phyloP scores from a whole-genome alignment of 1,140 invertebrate species.

The Cryptotermes secundus region DNA sequence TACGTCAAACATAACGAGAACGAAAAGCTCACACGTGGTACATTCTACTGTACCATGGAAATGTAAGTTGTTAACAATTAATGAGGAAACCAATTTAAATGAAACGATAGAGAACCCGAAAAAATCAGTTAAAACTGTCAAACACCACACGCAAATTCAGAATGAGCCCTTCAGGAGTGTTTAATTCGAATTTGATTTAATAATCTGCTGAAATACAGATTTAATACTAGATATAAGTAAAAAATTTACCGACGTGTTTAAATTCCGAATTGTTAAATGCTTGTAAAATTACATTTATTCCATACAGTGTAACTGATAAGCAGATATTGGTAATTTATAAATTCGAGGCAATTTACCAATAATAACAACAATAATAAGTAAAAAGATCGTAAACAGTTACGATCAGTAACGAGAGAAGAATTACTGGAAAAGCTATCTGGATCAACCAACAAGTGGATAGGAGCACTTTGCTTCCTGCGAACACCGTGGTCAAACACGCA shows the following conservation, averaged over 20 bases:
- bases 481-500: conserved; percentile 9
- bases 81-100: background rate
- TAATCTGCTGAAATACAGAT: background rate
- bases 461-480: background rate
- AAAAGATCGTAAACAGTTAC: background rate
- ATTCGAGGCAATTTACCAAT: background rate
- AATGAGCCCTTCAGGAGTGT: background rate
- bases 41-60: background rate
- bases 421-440: background rate
- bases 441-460: background rate
- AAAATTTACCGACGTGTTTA: background rate
- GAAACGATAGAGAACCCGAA: background rate
- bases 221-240: background rate
- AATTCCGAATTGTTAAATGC: background rate
- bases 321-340: background rate
- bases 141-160: background rate
- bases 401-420: background rate
- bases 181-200: background rate
- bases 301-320: background rate
- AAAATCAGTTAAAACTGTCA: background rate
- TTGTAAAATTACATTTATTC: background rate
- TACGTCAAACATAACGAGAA: background rate
- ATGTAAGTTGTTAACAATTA: background rate
- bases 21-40: background rate
- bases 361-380: background rate